Percentiles rank a stretch among this genome's conserved stretches.
Evolutionary conservation across 64 coral and sea anemone genomes (phyloP).

Genomic region (Dendrophyllia cribrosa): DNA sequence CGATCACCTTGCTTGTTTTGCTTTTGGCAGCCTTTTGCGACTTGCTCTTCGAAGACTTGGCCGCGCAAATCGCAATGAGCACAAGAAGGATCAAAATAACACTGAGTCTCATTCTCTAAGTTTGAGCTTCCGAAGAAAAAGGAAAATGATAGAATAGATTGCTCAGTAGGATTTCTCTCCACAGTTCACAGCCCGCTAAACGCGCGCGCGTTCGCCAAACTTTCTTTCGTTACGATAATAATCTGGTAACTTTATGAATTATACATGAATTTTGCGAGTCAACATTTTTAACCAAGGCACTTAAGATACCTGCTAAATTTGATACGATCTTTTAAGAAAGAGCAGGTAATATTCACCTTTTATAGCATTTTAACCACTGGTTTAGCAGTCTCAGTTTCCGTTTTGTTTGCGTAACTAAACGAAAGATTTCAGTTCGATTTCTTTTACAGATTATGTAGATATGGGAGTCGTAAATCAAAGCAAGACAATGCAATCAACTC

Average conservation of each 20-base stretch:
- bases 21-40: conserved; percentile 7
- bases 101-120: conserved; percentile 36
- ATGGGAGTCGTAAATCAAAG: too few species aligned
- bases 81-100: conserved; percentile 30
- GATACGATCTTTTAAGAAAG: neutral
- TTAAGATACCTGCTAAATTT: conserved; percentile 19
- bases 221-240: neutral
- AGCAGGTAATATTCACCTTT: conserved; percentile 23
- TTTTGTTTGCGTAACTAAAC: neutral
- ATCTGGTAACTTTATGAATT: conserved; percentile 22
- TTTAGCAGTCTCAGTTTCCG: neutral
- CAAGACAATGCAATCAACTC: too few species aligned
- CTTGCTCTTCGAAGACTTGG: conserved; percentile 51
- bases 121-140: neutral
- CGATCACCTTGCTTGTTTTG: neutral
- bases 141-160: neutral
- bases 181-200: conserved; percentile 5
- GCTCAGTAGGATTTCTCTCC: neutral
- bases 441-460: too few species aligned
- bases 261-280: conserved; percentile 22
- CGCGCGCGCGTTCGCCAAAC: neutral
- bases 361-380: neutral
- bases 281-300: conserved; percentile 9
- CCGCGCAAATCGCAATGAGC: conserved; percentile 44
- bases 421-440: too few species aligned